phyloP scores from a whole-genome alignment of 1,140 invertebrate genomes.

The Danaus plexippus region DNA sequence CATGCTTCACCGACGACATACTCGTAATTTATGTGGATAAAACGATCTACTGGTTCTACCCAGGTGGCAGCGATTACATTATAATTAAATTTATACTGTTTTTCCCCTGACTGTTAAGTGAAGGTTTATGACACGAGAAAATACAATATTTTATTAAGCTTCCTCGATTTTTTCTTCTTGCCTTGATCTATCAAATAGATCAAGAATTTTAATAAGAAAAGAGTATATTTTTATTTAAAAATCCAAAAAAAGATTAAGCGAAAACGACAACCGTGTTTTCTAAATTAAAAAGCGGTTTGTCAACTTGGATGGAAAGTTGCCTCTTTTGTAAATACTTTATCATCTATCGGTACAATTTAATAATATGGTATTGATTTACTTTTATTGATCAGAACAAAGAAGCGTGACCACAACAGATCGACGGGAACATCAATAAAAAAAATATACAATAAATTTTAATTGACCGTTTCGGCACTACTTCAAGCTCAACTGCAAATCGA shows the following conservation, averaged over 20 bases:
- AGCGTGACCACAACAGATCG: background rate
- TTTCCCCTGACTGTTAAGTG: too few species aligned
- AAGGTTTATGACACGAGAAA: too few species aligned
- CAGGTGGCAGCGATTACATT: too few species aligned
- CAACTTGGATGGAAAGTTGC: constrained; percentile 18
- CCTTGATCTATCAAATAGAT: too few species aligned
- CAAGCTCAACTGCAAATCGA: too few species aligned
- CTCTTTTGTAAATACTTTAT: constrained; percentile 7
- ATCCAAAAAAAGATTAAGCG: constrained; percentile 10
- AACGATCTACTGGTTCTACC: too few species aligned
- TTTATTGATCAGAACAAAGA: background rate
- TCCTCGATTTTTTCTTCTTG: too few species aligned
- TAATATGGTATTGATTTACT: background rate
- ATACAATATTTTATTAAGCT: too few species aligned
- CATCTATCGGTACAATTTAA: background rate
- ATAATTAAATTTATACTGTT: too few species aligned
- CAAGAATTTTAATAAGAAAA: too few species aligned
- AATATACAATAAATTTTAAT: constrained; percentile 2
- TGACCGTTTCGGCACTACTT: too few species aligned
- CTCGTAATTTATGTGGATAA: constrained; percentile 6
- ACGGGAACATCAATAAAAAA: constrained; percentile 9
- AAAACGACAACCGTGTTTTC: constrained; percentile 15
- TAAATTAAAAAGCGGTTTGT: constrained; percentile 12
- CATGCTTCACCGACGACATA: constrained; percentile 15
- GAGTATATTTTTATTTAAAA: background rate